These are phyloP conservation scores for Sarcophaga carnaria DNA, from an alignment of 2,888 invertebrate genomes.

Conservation along the genomic window DNA sequence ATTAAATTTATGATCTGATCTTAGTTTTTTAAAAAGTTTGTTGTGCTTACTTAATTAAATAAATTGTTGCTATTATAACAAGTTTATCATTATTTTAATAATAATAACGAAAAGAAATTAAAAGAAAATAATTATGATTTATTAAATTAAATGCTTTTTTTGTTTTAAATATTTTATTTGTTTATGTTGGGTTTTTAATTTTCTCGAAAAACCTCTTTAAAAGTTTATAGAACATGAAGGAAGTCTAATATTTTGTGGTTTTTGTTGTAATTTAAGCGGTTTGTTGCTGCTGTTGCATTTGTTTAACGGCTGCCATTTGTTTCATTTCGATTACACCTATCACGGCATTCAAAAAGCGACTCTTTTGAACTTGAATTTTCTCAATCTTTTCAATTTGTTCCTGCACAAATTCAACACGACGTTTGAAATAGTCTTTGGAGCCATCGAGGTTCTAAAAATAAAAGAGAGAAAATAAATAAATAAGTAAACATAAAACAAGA, in stretches of 20 bases:
- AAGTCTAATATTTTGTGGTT: constrained; percentile 41
- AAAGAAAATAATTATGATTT: constrained; percentile 18
- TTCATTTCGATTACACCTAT: constrained; percentile 90
- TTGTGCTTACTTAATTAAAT: constrained; percentile 7
- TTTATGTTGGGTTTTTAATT: constrained; percentile 30
- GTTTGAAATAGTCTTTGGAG: constrained; percentile 95
- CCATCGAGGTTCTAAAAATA: constrained; percentile 86
- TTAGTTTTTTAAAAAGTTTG: constrained; percentile 6
- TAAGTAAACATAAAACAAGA: no score
- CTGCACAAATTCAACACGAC: constrained; percentile 94
- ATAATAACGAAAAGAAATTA: not conserved
- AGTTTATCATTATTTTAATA: not conserved
- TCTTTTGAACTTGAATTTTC: constrained; percentile 85
- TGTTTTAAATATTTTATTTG: constrained; percentile 33
- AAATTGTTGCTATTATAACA: constrained; percentile 16
- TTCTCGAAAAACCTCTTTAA: constrained; percentile 29
- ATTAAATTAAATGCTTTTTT: constrained; percentile 2
- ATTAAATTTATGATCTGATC: not conserved
- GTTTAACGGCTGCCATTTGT: constrained; percentile 76
- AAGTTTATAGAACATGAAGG: constrained; percentile 39
- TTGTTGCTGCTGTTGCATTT: constrained; percentile 76
- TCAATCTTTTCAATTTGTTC: constrained; percentile 98
- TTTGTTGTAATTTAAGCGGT: constrained; percentile 65
- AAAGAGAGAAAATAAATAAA: constrained; percentile 4
- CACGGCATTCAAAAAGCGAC: constrained; percentile 89